A percentile compares a stretch with the other conserved stretches of the same genome.
Evolutionary conservation across 2,113 vertebrate genomes (phyloP).

Genomic region (Megaptera novaeangliae): DNA sequence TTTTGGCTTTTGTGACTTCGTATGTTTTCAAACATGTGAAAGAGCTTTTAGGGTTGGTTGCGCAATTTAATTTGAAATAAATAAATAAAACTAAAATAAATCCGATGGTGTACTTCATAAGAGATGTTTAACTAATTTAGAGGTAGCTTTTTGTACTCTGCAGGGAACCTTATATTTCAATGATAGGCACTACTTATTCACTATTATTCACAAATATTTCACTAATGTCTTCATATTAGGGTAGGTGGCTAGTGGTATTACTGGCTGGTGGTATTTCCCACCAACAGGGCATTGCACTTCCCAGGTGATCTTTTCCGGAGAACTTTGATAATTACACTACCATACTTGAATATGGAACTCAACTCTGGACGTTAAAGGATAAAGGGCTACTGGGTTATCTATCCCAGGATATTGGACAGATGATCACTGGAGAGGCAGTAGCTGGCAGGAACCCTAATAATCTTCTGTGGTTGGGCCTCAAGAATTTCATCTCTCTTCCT

Average conservation of each 20-base stretch:
- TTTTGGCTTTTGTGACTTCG: not conserved
- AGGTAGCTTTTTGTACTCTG: not conserved
- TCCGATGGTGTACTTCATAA: not conserved
- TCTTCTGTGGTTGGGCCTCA: not conserved
- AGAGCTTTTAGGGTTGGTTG: not conserved
- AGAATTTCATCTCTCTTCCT: not conserved
- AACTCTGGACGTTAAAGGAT: not conserved
- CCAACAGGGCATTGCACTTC: not conserved
- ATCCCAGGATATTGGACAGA: not conserved
- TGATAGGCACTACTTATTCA: not conserved
- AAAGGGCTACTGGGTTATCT: not conserved
- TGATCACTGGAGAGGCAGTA: not conserved
- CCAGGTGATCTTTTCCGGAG: not conserved
- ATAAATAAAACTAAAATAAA: not conserved
- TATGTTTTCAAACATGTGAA: not conserved
- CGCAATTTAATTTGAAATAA: not conserved
- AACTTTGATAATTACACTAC: not conserved
- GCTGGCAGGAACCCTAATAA: not conserved
- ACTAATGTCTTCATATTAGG: not conserved
- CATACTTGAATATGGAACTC: not conserved
- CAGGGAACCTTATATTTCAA: not conserved
- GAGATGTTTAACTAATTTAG: not conserved
- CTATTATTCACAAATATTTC: not conserved
- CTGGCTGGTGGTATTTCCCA: not conserved
- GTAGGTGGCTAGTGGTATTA: not conserved